Evolutionary conservation across 1,140 invertebrate genomes (phyloP), one percentile per base, ranked within the genome.

Genomic region (Delia radicum): DNA sequence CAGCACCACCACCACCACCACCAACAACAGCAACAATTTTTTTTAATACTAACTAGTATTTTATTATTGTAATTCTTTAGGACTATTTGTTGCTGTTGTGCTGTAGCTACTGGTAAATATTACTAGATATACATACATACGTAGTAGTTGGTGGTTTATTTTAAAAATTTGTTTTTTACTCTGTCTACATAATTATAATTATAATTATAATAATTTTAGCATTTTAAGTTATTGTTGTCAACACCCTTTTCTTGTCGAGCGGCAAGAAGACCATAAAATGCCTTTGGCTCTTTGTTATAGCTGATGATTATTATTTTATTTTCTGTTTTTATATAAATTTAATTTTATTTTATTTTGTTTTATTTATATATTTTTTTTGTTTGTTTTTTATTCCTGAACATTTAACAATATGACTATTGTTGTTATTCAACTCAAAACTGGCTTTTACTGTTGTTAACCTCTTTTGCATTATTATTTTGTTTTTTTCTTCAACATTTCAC

Each of bases 221-320:
- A 69, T 21, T 69, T 69, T 21, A 69, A 69, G 31, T 69, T 69
- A 69, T 69, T 69, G 65, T 69, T 69, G 65, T 69, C 65, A 69
- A 69, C 65, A 69, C 65, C 65, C 65, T 69, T 33, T 69, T 6
- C 28, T 33, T 69, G 65, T 37, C 8, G n/a, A n/a, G n/a, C n/a
- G 18, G 18, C 37, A 31, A 67, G 29, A 15, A 55, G 3, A 55
- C n/a, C n/a, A 69, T 37, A 33, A 69, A 69, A 69, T 69, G 65
- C 65, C 65, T 69, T 31, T 69, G 65, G 65, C 65, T 33, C n/a
- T 37, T 69, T 69, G 31, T 33, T 55, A n/a, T 55, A 55, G 5
- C 29, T 33, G 31, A 3, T 33, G 65, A 37, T 33, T 37, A 69
- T 69, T 69, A 33, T 69, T 18, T 18, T 12, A 42, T 42, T 42